These are phyloP conservation scores for Oxyteleia sp. DNA, from an alignment of 2,888 invertebrate genomes.

Conservation along the genomic window DNA sequence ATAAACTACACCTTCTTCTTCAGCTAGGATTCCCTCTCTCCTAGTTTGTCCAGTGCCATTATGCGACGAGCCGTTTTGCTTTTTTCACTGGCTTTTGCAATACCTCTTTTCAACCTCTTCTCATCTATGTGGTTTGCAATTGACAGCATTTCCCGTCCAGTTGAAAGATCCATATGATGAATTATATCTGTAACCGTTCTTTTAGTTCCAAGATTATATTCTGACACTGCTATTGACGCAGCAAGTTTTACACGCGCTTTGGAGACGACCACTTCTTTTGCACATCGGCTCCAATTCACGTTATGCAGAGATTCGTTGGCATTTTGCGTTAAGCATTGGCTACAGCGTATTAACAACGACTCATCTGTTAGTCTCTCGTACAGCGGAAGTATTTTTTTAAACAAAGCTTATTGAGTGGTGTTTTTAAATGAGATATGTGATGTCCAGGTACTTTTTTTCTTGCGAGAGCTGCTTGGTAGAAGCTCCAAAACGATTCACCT, in stretches of 20 bases:
- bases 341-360: slow-evolving; percentile 45
- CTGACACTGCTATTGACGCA: slow-evolving; percentile 42
- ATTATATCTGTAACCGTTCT: slow-evolving; percentile 42
- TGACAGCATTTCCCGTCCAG: too few relatives aligned
- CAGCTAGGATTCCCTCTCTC: slow-evolving; percentile 29
- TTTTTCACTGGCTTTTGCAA: slow-evolving; percentile 24
- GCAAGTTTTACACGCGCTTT: slow-evolving; percentile 25
- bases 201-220: slow-evolving; percentile 56
- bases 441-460: slow-evolving; percentile 18
- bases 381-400: slow-evolving; percentile 50
- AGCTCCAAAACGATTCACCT: slow-evolving; percentile 36
- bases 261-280: slow-evolving; percentile 28
- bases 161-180: too few relatives aligned
- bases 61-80: slow-evolving; percentile 25
- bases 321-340: slow-evolving; percentile 53
- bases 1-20: too few relatives aligned
- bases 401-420: slow-evolving; percentile 31
- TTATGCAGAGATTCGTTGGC: slow-evolving; percentile 58
- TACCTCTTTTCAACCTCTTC: too few relatives aligned
- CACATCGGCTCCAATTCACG: slow-evolving; percentile 52
- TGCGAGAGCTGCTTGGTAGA: slow-evolving; percentile 54
- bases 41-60: slow-evolving; percentile 31
- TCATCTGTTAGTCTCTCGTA: slow-evolving; percentile 48
- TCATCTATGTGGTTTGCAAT: too few relatives aligned
- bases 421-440: slow-evolving; percentile 33